Percentiles rank a stretch among this genome's conserved stretches.
phyloP scores from a whole-genome alignment of 2,113 vertebrate species.

The Indicator maculatus region DNA sequence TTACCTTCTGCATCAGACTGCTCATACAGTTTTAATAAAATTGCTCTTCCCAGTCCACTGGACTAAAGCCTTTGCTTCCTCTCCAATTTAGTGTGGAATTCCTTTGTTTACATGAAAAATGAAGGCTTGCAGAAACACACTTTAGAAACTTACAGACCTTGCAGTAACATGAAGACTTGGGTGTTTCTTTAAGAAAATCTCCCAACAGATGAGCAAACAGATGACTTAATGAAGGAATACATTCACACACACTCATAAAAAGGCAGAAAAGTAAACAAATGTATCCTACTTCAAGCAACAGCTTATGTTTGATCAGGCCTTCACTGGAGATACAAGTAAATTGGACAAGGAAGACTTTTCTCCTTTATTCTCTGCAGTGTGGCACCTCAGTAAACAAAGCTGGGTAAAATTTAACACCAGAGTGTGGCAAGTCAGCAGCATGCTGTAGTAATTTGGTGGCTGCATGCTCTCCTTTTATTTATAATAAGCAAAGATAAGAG shows the following conservation, averaged over 20 bases:
- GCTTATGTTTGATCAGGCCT: conserved; percentile 40
- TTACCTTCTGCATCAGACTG: background rate
- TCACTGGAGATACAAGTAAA: background rate
- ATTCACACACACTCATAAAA: background rate
- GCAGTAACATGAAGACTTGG: background rate
- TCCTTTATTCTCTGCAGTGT: background rate
- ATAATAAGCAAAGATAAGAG: background rate
- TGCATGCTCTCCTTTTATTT: background rate
- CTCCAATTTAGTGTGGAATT: background rate
- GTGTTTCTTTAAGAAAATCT: background rate
- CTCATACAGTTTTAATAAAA: background rate
- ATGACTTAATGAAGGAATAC: conserved; percentile 34
- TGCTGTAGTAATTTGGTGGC: background rate
- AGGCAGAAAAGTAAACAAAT: conserved; percentile 22
- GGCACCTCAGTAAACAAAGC: background rate
- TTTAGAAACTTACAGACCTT: background rate
- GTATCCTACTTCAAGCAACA: conserved; percentile 31
- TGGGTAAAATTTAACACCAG: background rate
- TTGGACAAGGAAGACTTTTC: background rate
- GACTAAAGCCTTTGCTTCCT: background rate
- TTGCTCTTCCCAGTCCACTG: background rate
- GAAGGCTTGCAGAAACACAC: background rate
- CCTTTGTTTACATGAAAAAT: background rate
- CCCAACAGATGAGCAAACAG: background rate
- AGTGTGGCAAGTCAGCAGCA: background rate